A percentile compares a stretch with the other conserved stretches of the same genome.
Evolutionary conservation across 2,888 invertebrate genomes (phyloP).

Genomic region (Coleophora flavipennella): DNA sequence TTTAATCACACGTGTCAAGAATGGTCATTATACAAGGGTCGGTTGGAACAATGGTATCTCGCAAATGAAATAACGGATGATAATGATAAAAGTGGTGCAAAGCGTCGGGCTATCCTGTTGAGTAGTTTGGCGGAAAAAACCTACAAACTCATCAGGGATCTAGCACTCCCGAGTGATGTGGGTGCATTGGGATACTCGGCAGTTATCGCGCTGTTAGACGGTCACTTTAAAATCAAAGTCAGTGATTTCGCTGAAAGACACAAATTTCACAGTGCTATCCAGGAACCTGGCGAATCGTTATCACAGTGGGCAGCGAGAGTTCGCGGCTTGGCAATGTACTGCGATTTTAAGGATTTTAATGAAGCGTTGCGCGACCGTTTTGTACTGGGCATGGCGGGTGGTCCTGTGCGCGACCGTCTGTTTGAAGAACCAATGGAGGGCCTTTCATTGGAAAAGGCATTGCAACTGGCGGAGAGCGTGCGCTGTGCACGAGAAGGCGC

Average conservation of each 20-base stretch:
- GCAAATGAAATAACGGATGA: constrained; percentile 3
- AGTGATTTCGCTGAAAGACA: constrained; percentile 5
- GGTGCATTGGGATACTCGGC: neutral
- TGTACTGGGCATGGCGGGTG: constrained; percentile 4
- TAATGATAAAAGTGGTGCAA: neutral
- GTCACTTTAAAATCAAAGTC: constrained; percentile 1
- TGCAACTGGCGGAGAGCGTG: constrained; percentile 10
- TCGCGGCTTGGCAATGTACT: constrained; percentile 4
- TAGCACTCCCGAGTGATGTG: neutral
- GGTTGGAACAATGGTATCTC: constrained; percentile 3
- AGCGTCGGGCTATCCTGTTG: constrained; percentile 2
- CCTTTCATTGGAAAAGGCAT: constrained; percentile 8
- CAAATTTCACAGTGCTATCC: constrained; percentile 4
- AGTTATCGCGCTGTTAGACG: constrained; percentile 2
- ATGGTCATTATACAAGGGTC: constrained; percentile 1
- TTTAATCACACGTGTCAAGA: constrained; percentile 2
- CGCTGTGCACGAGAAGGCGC: constrained; percentile 7
- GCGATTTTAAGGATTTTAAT: constrained; percentile 1
- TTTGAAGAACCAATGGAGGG: constrained; percentile 1
- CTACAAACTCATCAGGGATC: neutral
- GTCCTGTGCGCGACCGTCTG: constrained; percentile 5
- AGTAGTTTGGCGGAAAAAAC: constrained; percentile 3
- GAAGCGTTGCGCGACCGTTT: constrained; percentile 6
- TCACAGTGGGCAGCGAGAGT: constrained; percentile 5
- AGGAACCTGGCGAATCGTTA: constrained; percentile 1